Percentiles rank a stretch among this genome's conserved stretches.
Evolutionary conservation across 2,888 invertebrate species (phyloP).

Genomic region (Dyspetes luteomarginatus): DNA sequence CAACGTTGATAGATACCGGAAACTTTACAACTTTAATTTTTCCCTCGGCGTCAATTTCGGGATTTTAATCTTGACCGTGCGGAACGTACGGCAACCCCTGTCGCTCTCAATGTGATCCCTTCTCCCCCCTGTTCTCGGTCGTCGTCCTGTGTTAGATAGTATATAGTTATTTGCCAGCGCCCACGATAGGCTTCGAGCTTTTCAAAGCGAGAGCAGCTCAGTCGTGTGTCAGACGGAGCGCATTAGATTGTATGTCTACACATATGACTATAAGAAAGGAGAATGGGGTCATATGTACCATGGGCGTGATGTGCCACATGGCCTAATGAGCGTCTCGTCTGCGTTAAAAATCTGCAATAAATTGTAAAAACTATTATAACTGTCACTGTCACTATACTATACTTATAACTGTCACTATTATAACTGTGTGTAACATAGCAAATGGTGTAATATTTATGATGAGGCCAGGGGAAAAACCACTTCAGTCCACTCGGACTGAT

Average conservation of each 20-base stretch:
- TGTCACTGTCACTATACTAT: too few relatives aligned
- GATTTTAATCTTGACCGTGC: constrained; percentile 72
- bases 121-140: not conserved
- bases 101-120: constrained; percentile 13
- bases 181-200: constrained; percentile 43
- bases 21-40: constrained; percentile 78
- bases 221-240: constrained; percentile 41
- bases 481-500: too few relatives aligned
- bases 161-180: not conserved
- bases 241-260: not conserved
- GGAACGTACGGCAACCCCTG: constrained; percentile 13
- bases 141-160: not conserved
- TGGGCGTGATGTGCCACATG: too few relatives aligned
- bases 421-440: too few relatives aligned
- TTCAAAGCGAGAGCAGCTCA: constrained; percentile 41
- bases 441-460: too few relatives aligned
- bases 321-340: too few relatives aligned
- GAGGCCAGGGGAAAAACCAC: too few relatives aligned
- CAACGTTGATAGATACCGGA: constrained; percentile 78
- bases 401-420: too few relatives aligned
- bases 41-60: constrained; percentile 73
- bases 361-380: too few relatives aligned
- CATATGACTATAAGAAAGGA: too few relatives aligned
- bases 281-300: too few relatives aligned
- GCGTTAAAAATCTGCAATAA: too few relatives aligned